Base-by-base conservation (phyloP, 2,888 invertebrate species). In the Frankliniella fusca region DNA sequence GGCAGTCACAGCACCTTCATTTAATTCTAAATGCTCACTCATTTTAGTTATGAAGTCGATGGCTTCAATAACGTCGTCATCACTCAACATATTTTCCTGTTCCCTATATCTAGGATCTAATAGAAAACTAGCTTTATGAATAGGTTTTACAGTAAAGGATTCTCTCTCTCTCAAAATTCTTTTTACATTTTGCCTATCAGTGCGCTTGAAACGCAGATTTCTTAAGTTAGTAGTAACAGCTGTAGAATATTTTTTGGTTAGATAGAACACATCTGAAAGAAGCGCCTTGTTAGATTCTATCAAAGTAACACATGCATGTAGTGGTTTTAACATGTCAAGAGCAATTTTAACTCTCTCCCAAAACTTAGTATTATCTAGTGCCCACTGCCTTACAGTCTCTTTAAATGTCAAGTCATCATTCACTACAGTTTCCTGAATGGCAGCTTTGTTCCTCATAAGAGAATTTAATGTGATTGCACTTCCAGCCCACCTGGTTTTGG, bases 141-240 rank as follows among this genome's bases (percentile, higher is more conserved):
- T 65, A 15, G 65, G 65, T 65, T 65, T 65, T 7, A 65, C 20
- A 65, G 65, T 65, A 20, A 65, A 65, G 20, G 11, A 11, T 20
- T 65, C 65, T 65, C 20, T 65, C 11, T 65, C 65, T 18, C 11
- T 65, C 20, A 65, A 65, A 65, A 65, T 7, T 18, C 20, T 65
- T 65, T 65, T 65, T 20, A 65, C 65, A 20, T 65, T 65, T 65
- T 65, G 11, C 20, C 65, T 65, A 15, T 20, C 65, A 65, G 65
- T 65, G 65, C 65, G 65, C 65, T 65, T 65, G 20, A 65, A 65
- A 65, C 65, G 65, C 65, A 65, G 65, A 65, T 65, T 65, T 20
- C 20, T 65, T 20, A 65, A 65, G 65, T 65, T 65, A 18, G 65
- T 18, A 65, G 20, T 65, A 18, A 65, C 65, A 65, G 65, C 65